Conservation (phyloP, 2,888 invertebrate genomes). For the Iphiclides podalirius region DNA sequence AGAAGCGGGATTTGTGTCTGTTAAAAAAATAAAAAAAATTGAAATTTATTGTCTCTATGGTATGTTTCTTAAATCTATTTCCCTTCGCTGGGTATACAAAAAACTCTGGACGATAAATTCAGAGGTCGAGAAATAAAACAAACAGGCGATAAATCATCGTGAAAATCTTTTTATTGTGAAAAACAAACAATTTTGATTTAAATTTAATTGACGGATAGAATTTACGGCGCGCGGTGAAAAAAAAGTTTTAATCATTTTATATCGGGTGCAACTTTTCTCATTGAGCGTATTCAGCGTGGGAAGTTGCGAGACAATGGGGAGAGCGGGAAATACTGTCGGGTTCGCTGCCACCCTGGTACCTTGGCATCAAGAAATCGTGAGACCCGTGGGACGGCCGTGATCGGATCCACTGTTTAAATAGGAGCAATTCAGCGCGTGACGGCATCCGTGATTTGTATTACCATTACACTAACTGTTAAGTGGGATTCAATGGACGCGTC, state of each 20-base stretch:
- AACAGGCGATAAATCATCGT: too few relatives aligned
- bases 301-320: slow-evolving; percentile 58
- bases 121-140: too few relatives aligned
- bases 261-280: slow-evolving; percentile 41
- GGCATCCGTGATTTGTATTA: slow-evolving; percentile 31
- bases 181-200: slow-evolving; percentile 11
- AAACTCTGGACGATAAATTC: too few relatives aligned
- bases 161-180: too few relatives aligned
- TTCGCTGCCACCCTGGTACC: slow-evolving; percentile 37
- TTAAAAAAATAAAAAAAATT: too few relatives aligned
- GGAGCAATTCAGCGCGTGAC: slow-evolving; percentile 37
- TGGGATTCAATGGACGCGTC: not conserved
- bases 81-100: too few relatives aligned
- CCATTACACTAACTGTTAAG: not conserved
- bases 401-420: slow-evolving; percentile 27
- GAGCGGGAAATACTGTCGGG: slow-evolving; percentile 38
- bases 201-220: slow-evolving; percentile 12
- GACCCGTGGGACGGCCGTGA: slow-evolving; percentile 44
- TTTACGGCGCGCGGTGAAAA: slow-evolving; percentile 21
- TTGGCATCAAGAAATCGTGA: slow-evolving; percentile 53
- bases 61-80: too few relatives aligned
- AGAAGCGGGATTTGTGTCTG: not conserved
- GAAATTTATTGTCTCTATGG: too few relatives aligned
- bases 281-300: slow-evolving; percentile 46
- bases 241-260: slow-evolving; percentile 29